phyloP scores from a whole-genome alignment of 2,113 vertebrate genomes.

The Oryzias curvinotus region DNA sequence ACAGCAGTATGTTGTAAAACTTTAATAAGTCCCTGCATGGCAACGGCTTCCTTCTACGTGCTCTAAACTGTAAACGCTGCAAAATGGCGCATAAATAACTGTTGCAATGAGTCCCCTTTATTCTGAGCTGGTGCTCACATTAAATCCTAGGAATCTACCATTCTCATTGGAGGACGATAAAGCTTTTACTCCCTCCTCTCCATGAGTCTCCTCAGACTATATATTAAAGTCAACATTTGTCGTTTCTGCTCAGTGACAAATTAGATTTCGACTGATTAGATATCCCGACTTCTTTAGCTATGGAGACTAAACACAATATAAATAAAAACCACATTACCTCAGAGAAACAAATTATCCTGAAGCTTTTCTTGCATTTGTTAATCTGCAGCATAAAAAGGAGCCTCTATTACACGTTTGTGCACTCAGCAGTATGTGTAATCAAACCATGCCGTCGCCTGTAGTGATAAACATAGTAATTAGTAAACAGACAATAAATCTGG shows the following conservation, averaged over 20 bases:
- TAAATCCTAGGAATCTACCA: not conserved
- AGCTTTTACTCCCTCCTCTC: not conserved
- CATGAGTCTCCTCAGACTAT: conserved; percentile 2
- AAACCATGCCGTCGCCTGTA: conserved; percentile 9
- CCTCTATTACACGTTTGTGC: conserved; percentile 21
- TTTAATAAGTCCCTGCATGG: no score
- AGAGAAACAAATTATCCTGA: conserved; percentile 13
- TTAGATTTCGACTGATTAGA: not conserved
- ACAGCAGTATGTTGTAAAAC: no score
- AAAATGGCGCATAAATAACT: no score
- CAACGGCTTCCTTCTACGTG: no score
- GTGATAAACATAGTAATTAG: conserved; percentile 6
- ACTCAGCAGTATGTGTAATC: conserved; percentile 24
- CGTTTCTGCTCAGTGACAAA: conserved; percentile 5
- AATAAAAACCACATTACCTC: conserved; percentile 15
- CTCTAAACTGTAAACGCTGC: no score
- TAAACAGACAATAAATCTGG: conserved; percentile 18
- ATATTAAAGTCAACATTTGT: conserved; percentile 13
- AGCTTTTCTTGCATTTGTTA: conserved; percentile 31
- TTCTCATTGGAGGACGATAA: not conserved
- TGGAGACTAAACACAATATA: conserved; percentile 23
- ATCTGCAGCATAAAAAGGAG: not conserved
- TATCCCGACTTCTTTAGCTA: conserved; percentile 3
- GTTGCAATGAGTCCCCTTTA: no score
- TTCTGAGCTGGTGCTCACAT: no score